phyloP scores from a whole-genome alignment of 2,797 vertebrate species.

The Poecile montanus region DNA sequence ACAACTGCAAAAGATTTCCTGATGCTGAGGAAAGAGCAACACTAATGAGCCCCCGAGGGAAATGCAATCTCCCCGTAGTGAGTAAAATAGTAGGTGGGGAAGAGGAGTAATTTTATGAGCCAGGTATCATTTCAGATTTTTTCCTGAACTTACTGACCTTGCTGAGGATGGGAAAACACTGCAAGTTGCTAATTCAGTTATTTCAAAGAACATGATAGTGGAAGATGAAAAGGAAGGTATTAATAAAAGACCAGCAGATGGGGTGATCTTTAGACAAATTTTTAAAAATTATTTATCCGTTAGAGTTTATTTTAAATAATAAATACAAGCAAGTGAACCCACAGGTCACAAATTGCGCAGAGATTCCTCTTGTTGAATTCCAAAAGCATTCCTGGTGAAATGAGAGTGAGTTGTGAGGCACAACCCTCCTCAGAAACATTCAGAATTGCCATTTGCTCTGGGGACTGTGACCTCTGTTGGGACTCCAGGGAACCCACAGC shows the following conservation, averaged over 20 bases:
- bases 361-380: neutral
- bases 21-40: conserved; percentile 38
- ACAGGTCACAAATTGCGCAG: neutral
- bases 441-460: neutral
- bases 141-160: conserved; percentile 3
- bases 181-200: neutral
- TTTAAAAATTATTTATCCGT: neutral
- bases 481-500: neutral
- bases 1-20: neutral
- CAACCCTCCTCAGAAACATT: neutral
- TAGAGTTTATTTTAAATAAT: neutral
- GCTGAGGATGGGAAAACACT: neutral
- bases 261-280: neutral
- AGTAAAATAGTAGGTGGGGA: neutral
- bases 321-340: neutral
- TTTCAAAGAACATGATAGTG: neutral
- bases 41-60: conserved; percentile 56
- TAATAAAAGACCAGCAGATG: neutral
- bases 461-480: neutral
- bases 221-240: neutral
- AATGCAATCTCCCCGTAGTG: neutral
- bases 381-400: neutral
- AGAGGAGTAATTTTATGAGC: neutral
- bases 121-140: neutral
- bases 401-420: neutral